Base-by-base conservation (phyloP, 2,888 invertebrate genomes). In the Oligia strigilis region DNA sequence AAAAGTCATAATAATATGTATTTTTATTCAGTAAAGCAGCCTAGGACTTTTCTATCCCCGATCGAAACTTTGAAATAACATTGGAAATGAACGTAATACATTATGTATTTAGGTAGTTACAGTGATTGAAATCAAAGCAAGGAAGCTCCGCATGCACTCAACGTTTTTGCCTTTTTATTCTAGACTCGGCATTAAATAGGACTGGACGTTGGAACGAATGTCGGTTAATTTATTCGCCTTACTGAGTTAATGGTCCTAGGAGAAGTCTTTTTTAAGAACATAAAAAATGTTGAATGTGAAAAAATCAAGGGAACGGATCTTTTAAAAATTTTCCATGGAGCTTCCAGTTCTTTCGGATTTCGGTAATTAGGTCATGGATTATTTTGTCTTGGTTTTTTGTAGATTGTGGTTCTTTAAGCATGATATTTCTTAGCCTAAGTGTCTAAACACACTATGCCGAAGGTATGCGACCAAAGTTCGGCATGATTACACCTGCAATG, bases 201-300 rank as follows among this genome's bases (percentile, higher is more conserved):
- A 66, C 86, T 75, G 72, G 74, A 55, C 62, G 69, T 65, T 49
- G 52, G 75, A 80, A 74, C 49, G 73, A 86, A 81, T 77, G 78
- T 80, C 23, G 76, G 83, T 85, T 88, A 89, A 88, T 88, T 88
- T 86, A 89, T 89, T 89, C 78, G 72, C 67, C 71, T 83, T 80
- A 75, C 82, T 55, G 75, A 88, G 77, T 80, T 83, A 89, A 87
- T 87, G 85, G 79, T 43, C 72, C 58, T 29, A 19, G 55, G 71
- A 49, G 74, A 36, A 75, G 52, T 64, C 14, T 74, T 75, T 85
- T 75, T 77, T 13, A 13, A 17, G 14, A 78, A 82, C 81, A 49
- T 17, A 77, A 73, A 83, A 81, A 77, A 75, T 52, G 66, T 67
- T 75, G 66, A 79, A 82, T 78, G 72, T 69, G 49, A 55, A 65